Conservation (phyloP, 2,888 invertebrate genomes). For the Xestia sexstrigata region DNA sequence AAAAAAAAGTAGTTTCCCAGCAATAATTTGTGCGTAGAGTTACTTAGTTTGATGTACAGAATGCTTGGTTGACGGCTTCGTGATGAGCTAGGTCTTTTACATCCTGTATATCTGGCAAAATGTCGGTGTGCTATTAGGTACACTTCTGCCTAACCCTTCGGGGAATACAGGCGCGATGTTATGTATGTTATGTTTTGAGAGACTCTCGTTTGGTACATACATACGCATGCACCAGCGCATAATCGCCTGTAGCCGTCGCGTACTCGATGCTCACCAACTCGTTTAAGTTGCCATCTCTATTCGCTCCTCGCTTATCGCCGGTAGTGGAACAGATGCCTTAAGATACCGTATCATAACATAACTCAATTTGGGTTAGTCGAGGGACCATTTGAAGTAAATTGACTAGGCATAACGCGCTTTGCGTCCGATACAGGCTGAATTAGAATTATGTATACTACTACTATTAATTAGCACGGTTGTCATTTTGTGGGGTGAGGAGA, state of each 20-base stretch:
- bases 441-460: background rate
- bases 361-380: slow-evolving; percentile 44
- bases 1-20: too few species aligned
- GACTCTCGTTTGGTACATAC: too few species aligned
- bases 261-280: background rate
- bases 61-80: too few species aligned
- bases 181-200: too few species aligned
- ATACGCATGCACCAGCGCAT: background rate
- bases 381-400: slow-evolving; percentile 47
- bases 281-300: background rate
- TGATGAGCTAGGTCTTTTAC: too few species aligned
- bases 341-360: slow-evolving; percentile 37
- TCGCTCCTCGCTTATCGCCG: background rate
- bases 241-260: background rate
- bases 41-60: too few species aligned
- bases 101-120: too few species aligned
- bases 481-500: background rate
- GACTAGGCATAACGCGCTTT: slow-evolving; percentile 37
- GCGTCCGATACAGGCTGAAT: slow-evolving; percentile 1
- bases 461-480: background rate
- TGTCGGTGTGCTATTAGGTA: too few species aligned
- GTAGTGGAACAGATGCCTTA: background rate
- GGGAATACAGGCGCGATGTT: too few species aligned
- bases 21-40: too few species aligned
- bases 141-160: too few species aligned